These are phyloP conservation scores for Dendroctonus ponderosae DNA, from an alignment of 1,140 invertebrate genomes.

Conservation along the genomic window DNA sequence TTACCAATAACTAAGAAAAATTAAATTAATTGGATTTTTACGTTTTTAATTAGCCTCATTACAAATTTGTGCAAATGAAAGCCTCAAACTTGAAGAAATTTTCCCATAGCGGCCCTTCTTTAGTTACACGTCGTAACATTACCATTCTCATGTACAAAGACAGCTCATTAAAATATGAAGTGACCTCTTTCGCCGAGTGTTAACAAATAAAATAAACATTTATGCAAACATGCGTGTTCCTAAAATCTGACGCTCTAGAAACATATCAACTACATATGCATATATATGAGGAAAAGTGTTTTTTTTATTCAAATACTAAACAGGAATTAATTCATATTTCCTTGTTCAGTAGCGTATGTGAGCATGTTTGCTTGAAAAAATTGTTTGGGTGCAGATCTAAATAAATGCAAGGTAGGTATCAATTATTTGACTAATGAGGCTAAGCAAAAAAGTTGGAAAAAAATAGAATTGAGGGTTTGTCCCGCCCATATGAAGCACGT, in stretches of 20 bases:
- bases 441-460: too few species aligned
- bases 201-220: conserved; percentile 5
- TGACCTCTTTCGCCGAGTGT: conserved; percentile 2
- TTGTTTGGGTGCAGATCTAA: background rate
- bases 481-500: too few species aligned
- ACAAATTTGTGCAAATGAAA: too few species aligned
- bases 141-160: too few species aligned
- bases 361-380: background rate
- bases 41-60: too few species aligned
- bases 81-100: too few species aligned
- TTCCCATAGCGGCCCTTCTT: too few species aligned
- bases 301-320: background rate
- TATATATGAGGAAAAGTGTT: background rate
- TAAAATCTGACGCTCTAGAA: conserved; percentile 6
- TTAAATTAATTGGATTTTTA: too few species aligned
- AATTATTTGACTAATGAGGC: background rate
- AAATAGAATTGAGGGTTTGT: too few species aligned
- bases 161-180: background rate
- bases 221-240: conserved; percentile 16
- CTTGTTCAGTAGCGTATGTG: background rate
- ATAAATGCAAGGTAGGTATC: too few species aligned
- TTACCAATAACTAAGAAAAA: too few species aligned
- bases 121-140: too few species aligned
- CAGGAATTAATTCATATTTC: background rate
- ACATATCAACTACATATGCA: background rate